A percentile compares a stretch with the other conserved stretches of the same genome.
Evolutionary conservation across 2,797 vertebrate species (phyloP).

Genomic region (Gallinago nigripennis): DNA sequence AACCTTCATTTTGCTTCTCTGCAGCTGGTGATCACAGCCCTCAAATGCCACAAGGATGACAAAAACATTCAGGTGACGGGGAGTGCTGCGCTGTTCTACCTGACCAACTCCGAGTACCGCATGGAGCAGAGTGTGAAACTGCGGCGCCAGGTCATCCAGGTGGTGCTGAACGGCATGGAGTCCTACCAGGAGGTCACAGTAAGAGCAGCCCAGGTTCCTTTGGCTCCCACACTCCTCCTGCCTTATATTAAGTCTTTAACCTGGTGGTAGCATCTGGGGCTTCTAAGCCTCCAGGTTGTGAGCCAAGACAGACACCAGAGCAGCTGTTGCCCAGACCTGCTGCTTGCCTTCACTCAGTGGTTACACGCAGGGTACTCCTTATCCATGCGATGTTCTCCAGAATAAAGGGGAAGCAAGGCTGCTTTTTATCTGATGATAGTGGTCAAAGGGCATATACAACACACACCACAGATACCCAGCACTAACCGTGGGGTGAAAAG

Average conservation of each 20-base stretch:
- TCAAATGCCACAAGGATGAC: slow-evolving; percentile 95
- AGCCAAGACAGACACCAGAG: background rate
- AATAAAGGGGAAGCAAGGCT: background rate
- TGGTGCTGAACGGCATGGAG: slow-evolving; percentile 98
- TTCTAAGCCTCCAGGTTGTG: background rate
- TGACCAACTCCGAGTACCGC: slow-evolving; percentile 95
- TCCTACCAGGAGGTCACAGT: slow-evolving; percentile 98
- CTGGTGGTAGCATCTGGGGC: background rate
- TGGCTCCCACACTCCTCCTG: background rate
- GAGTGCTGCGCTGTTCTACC: slow-evolving; percentile 93
- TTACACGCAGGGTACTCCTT: background rate
- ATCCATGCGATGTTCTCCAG: background rate
- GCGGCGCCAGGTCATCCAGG: slow-evolving; percentile 93
- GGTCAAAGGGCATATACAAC: background rate
- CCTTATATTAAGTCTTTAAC: background rate
- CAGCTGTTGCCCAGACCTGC: background rate
- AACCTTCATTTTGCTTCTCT: background rate
- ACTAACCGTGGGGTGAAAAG: background rate
- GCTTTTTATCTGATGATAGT: background rate
- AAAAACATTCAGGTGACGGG: slow-evolving; percentile 98
- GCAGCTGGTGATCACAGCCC: slow-evolving; percentile 93
- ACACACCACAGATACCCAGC: background rate
- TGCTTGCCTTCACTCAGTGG: background rate
- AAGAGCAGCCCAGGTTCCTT: slow-evolving; percentile 62
- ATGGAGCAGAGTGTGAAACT: slow-evolving; percentile 89